Base-by-base conservation (phyloP, 2,888 invertebrate genomes). In the Isoperla grammatica region DNA sequence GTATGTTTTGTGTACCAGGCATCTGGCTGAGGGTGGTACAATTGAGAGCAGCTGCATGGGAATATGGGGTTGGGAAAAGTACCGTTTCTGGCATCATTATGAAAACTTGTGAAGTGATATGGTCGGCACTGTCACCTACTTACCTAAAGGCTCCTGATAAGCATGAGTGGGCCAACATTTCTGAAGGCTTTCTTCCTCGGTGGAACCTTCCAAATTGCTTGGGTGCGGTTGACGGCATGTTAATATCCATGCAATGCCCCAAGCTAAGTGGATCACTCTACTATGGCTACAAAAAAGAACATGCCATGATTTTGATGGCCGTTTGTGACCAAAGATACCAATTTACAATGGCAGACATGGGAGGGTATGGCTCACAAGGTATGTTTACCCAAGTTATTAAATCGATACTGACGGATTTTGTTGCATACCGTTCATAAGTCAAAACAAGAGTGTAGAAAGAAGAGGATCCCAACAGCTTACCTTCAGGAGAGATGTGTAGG, bases 161-260 rank as follows among this genome's bases (percentile, higher is more conserved):
- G 65, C 63, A 67, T 62, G 65, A 69, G 66, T 69, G 67, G 67
- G 65, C 45, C 59, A 65, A 66, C 61, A 67, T 69, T 63, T 65
- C 65, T 56, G 65, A 67, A 37, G 65, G 65, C 58, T 69, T 69
- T 69, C 64, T 40, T 61, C 64, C 65, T 61, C 64, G 65, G 64
- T 69, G 69, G 68, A 66, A 69, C 64, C 70, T 70, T 66, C 68
- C 68, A 13, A 23, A 37, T 17, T 61, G 68, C 61, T 67, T 63
- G 61, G 69, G 68, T 53, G 67, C 69, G 61, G 67, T 69, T 60
- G 69, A 70, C 63, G 69, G 69, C 57, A 70, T 69, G 66, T 70
- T 69, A 65, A 66, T 70, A 11, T 60, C 66, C 58, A 70, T 69
- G n/a, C 58, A 66, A 65, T 55, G 61, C 60, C 68, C 70, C 46